Evolutionary conservation across 2,797 vertebrate genomes (phyloP), one percentile per base, ranked within the genome.

Genomic region (Lepilemur septentrionalis): DNA sequence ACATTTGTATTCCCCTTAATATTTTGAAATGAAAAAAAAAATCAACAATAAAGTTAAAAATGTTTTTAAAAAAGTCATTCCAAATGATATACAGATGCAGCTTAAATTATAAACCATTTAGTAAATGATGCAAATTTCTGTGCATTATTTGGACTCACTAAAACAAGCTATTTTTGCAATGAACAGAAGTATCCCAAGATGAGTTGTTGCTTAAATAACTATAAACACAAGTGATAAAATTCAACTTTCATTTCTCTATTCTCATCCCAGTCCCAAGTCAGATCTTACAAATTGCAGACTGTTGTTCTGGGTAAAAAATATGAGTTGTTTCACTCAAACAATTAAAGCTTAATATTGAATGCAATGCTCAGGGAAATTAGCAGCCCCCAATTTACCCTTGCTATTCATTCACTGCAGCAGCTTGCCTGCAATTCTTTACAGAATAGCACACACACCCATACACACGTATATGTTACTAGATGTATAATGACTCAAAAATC

Each of bases 91-190:
- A 15, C 2, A 48, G 13, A 69, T 38, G 43, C 2, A 83, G 25
- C 28, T 87, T 83, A 76, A 92, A 72, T 72, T 78, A 91, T 8
- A 91, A 73, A 95, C 46, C 38, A 86, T 59, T 90, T 59, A 25
- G 25, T n/a, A 95, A 83, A 32, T 57, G 13, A 89, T 35, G 41
- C 50, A 89, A 83, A 75, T 70, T 43, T 86, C 63, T 79, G 28
- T 59, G 30, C 5, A 57, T 86, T 93, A 72, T 78, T 55, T 82
- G 69, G 30, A 85, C 32, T 88, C 23, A 91, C 50, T 32, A 35
- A 82, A 93, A 84, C 32, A 43, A 52, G 23, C 17, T 52, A 28
- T 25, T 84, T 61, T 38, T 52, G 11, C 65, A 79, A 87, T 8
- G 23, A 52, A 72, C 18, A 72, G 87, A 93, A 79, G 46, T 17